Evolutionary conservation across 2,888 invertebrate species (phyloP).

Genomic region (Teleiodes luculella): DNA sequence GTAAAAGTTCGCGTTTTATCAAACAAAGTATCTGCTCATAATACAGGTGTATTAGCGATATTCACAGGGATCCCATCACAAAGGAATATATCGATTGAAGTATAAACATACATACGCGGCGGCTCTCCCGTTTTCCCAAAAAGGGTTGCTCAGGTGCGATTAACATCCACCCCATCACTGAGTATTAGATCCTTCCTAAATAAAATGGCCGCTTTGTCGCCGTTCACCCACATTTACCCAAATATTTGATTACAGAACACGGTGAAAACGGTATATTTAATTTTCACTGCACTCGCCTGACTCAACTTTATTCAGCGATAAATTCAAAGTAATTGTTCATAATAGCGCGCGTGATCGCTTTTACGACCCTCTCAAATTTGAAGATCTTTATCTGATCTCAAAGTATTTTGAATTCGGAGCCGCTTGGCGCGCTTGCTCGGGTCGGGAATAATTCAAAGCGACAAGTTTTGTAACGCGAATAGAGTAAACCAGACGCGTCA

Average conservation of each 20-base stretch:
- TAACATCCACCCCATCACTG: constrained; percentile 6
- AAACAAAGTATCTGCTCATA: too few species aligned
- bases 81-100: not conserved
- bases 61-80: not conserved
- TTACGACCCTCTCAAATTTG: not conserved
- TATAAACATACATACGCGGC: not conserved
- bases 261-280: not conserved
- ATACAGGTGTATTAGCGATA: not conserved
- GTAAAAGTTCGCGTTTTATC: too few species aligned
- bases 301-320: not conserved
- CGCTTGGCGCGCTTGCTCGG: constrained; percentile 18
- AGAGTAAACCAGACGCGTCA: constrained; percentile 29
- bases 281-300: not conserved
- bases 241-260: not conserved
- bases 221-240: constrained; percentile 1
- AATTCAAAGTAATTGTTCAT: constrained; percentile 3
- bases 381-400: constrained; percentile 17
- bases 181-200: constrained; percentile 5
- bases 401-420: constrained; percentile 14
- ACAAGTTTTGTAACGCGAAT: constrained; percentile 30
- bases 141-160: constrained; percentile 8
- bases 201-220: constrained; percentile 2
- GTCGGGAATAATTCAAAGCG: constrained; percentile 27
- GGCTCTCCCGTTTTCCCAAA: constrained; percentile 3
- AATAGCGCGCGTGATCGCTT: not conserved